Conservation (phyloP, 2,797 vertebrate species). For the Schizopygopsis pylzovi region DNA sequence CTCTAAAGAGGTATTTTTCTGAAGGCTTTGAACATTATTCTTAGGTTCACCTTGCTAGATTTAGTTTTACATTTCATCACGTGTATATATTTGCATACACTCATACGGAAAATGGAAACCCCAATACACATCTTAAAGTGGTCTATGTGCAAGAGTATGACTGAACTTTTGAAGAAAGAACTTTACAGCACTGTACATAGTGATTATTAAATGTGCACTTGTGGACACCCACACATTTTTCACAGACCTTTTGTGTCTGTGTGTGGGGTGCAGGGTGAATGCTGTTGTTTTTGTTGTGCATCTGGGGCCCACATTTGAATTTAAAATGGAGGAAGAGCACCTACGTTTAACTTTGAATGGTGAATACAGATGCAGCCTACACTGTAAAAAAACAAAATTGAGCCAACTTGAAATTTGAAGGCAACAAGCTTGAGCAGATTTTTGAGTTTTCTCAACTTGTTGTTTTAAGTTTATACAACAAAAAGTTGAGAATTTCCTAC, state of each 20-base stretch:
- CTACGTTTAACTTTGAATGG: slow-evolving; percentile 67
- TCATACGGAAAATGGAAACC: slow-evolving; percentile 1
- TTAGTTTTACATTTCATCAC: slow-evolving; percentile 22
- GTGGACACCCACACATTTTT: slow-evolving; percentile 79
- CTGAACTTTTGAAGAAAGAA: slow-evolving; percentile 44
- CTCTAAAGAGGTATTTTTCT: slow-evolving; percentile 61
- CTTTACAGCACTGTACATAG: slow-evolving; percentile 61
- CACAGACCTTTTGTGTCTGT: slow-evolving; percentile 64
- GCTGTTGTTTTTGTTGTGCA: slow-evolving; percentile 70
- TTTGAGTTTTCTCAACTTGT: too few species aligned
- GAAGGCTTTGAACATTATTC: slow-evolving; percentile 50
- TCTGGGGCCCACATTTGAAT: slow-evolving; percentile 69
- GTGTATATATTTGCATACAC: slow-evolving; percentile 3
- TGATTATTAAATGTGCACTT: slow-evolving; percentile 73
- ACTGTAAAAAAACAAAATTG: background rate
- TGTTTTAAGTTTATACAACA: too few species aligned
- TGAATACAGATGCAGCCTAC: slow-evolving; percentile 62
- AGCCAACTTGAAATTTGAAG: too few species aligned
- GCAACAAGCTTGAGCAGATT: too few species aligned
- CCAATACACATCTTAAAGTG: background rate
- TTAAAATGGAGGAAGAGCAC: slow-evolving; percentile 67
- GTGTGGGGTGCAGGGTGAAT: slow-evolving; percentile 57
- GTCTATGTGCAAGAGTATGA: background rate
- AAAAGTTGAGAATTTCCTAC: too few species aligned
- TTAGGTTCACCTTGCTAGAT: slow-evolving; percentile 28